Conservation (phyloP, 2,113 vertebrate genomes). For the Podarcis muralis region DNA sequence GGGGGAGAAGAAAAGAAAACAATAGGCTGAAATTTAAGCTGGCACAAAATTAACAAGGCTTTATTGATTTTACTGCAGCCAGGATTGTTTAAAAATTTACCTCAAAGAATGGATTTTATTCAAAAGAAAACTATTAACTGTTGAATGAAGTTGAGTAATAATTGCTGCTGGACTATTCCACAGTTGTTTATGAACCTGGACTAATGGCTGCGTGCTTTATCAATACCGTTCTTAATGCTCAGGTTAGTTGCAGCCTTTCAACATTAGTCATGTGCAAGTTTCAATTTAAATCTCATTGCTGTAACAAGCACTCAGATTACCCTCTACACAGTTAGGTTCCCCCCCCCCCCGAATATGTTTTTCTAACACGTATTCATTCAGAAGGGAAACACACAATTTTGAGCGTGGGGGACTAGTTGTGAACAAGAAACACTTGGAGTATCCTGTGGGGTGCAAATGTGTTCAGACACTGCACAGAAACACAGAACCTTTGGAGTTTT, state of each 20-base stretch:
- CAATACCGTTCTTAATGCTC: not conserved
- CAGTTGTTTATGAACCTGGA: not conserved
- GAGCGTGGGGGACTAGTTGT: not conserved
- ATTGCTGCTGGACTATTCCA: constrained; percentile 3
- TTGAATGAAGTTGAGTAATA: constrained; percentile 2
- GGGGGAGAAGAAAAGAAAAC: constrained; percentile 4
- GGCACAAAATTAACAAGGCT: not conserved
- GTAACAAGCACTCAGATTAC: not conserved
- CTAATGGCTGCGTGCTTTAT: not conserved
- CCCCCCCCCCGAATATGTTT: not conserved
- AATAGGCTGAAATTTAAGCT: not conserved
- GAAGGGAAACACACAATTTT: not conserved
- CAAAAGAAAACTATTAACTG: not conserved
- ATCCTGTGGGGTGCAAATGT: not conserved
- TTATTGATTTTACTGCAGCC: not conserved
- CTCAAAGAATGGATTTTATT: not conserved
- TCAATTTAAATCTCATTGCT: not conserved
- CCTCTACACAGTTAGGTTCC: not conserved
- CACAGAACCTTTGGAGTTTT: not conserved
- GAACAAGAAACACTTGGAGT: not conserved
- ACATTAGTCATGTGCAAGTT: not conserved
- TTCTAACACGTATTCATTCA: not conserved
- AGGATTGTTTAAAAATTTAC: not conserved
- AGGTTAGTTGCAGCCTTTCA: not conserved
- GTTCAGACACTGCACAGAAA: not conserved